Conservation (phyloP, 2,113 vertebrate species). For the Cyphomyrus discorhynchus region DNA sequence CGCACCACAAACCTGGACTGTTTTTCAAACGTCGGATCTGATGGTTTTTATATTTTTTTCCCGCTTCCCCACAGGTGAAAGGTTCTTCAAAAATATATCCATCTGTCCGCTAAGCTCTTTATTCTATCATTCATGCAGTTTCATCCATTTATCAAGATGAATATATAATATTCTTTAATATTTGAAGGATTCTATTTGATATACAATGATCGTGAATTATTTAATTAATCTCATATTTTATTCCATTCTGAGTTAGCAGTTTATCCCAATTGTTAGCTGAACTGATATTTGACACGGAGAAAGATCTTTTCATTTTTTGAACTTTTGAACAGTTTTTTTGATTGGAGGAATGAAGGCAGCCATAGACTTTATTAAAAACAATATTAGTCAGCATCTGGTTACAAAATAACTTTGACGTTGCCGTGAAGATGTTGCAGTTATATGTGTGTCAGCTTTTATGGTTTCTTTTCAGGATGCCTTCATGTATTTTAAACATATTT, state of each 20-base stretch:
- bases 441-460: background rate
- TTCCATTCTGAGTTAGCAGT: constrained; percentile 42
- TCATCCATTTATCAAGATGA: constrained; percentile 28
- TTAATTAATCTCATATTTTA: constrained; percentile 44
- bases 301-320: background rate
- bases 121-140: constrained; percentile 41
- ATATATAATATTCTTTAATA: constrained; percentile 26
- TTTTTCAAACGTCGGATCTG: constrained; percentile 46
- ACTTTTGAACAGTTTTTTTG: background rate
- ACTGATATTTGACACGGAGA: constrained; percentile 36
- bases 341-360: background rate
- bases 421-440: background rate
- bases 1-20: constrained; percentile 38
- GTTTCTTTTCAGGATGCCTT: background rate
- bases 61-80: constrained; percentile 20
- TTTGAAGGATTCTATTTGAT: constrained; percentile 63
- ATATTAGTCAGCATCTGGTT: background rate
- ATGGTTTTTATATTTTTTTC: constrained; percentile 28
- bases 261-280: constrained; percentile 30
- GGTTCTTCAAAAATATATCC: background rate
- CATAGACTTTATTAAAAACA: background rate
- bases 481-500: constrained; percentile 5
- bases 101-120: constrained; percentile 9
- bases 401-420: background rate
- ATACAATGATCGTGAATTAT: constrained; percentile 56